Evolutionary conservation across 2,888 invertebrate species (phyloP), one percentile per base, ranked within the genome.

Genomic region (Ommatoiulus sabulosus): DNA sequence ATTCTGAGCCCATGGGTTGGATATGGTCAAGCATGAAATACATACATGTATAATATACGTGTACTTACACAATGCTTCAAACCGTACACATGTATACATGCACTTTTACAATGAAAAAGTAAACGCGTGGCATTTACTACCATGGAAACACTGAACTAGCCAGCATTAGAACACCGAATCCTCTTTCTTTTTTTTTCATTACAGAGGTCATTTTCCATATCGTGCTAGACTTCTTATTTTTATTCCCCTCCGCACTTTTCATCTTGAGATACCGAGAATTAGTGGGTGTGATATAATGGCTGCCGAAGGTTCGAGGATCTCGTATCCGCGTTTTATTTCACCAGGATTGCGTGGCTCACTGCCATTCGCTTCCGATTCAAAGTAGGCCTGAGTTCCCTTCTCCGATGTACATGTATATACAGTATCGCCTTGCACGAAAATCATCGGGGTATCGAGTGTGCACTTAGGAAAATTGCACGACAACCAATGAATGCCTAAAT

Each of bases 381-480:
- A 80, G 35, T 12, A 35, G 80, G 80, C 80, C 80, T 80, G 35
- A 12, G 12, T 80, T 35, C 10, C 3, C 72, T 80, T 12, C 35
- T 5, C 2, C 4, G 12, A 7, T 5, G 24, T 20, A 35, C 24
- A 20, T 80, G 20, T 24, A 24, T 80, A 0, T 80, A 10, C 80
- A 80, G 10, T 10, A 15, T 52, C 10, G 4, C 12, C 52, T 52
- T 10, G 80, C 80, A 80, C 80, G 80, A 80, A 80, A 80, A 80
- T 80, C 80, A 80, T 80, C 80, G 80, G 24, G 80, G 35, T 80
- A 80, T 80, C 80, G 80, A 80, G 80, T 80, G 80, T 80, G 80
- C 80, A 80, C 80, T 80, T 80, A 80, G 80, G 35, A 80, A 80
- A 80, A 80, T 80, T 80, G 80, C 80, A 24, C 80, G 80, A 80